These are phyloP conservation scores for Bradypodion pumilum DNA, from an alignment of 2,797 vertebrate species.

Conservation along the genomic window DNA sequence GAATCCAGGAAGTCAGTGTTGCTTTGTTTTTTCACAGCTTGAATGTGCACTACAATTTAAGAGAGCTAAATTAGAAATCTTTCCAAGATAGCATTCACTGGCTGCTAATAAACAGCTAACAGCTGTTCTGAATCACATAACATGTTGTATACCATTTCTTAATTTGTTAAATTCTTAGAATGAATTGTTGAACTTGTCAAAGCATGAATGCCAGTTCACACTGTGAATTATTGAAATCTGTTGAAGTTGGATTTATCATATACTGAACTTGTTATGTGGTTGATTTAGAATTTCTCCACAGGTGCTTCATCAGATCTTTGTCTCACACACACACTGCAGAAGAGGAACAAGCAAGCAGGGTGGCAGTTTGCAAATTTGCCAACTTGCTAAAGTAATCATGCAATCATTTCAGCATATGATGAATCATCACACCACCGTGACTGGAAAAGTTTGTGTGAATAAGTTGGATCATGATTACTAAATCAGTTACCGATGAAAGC, in stretches of 20 bases:
- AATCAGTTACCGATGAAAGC: background rate
- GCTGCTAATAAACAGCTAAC: background rate
- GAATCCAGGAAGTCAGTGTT: too few relatives aligned
- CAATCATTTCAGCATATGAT: background rate
- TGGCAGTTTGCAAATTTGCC: background rate
- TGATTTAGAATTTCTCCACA: background rate
- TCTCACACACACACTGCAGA: background rate
- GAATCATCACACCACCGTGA: background rate
- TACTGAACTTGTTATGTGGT: background rate
- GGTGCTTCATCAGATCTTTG: background rate
- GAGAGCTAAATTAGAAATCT: constrained; percentile 47
- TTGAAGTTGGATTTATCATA: background rate
- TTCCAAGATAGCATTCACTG: constrained; percentile 28
- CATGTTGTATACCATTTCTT: too few relatives aligned
- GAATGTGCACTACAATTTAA: constrained; percentile 45
- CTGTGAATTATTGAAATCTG: background rate
- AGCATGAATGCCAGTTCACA: too few relatives aligned
- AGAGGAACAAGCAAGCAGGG: background rate
- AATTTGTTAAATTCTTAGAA: too few relatives aligned
- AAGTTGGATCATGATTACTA: background rate
- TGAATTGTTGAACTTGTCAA: too few relatives aligned
- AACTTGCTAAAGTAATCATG: background rate
- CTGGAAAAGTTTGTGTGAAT: background rate
- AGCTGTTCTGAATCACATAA: too few relatives aligned
- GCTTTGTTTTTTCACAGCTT: constrained; percentile 16